Evolutionary conservation across 92 coral and sea anemone genomes (phyloP).

Genomic region (Phenganax stokvisi): DNA sequence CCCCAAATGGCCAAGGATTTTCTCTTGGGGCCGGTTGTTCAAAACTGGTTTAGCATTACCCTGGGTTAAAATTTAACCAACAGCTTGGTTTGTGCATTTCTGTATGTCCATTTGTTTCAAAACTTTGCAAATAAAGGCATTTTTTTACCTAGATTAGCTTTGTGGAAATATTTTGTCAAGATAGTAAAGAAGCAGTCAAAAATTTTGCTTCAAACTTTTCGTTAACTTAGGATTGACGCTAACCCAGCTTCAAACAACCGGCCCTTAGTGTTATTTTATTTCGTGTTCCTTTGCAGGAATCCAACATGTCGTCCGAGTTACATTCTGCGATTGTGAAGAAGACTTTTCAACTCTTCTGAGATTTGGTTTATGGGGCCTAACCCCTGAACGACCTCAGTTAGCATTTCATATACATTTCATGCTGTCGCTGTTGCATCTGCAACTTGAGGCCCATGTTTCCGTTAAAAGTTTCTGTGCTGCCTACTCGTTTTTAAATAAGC

Average conservation of each 20-base stretch:
- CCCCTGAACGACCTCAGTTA: not conserved
- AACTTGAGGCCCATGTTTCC: not conserved
- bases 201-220: no score
- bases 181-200: no score
- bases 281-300: not conserved
- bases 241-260: no score
- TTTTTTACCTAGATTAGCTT: no score
- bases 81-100: no score
- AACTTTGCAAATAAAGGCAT: no score
- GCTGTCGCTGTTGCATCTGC: not conserved
- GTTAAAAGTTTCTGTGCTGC: conserved; percentile 2
- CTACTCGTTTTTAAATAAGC: not conserved
- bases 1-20: not conserved
- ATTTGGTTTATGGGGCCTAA: not conserved
- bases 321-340: not conserved
- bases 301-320: not conserved
- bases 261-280: not conserved
- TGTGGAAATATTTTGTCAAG: no score
- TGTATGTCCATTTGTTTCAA: no score
- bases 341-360: not conserved
- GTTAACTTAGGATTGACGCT: no score
- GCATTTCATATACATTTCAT: not conserved
- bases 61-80: no score
- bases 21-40: not conserved
- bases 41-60: no score